phyloP scores from a whole-genome alignment of 2,797 vertebrate genomes.

The Eurystomus glaucurus region DNA sequence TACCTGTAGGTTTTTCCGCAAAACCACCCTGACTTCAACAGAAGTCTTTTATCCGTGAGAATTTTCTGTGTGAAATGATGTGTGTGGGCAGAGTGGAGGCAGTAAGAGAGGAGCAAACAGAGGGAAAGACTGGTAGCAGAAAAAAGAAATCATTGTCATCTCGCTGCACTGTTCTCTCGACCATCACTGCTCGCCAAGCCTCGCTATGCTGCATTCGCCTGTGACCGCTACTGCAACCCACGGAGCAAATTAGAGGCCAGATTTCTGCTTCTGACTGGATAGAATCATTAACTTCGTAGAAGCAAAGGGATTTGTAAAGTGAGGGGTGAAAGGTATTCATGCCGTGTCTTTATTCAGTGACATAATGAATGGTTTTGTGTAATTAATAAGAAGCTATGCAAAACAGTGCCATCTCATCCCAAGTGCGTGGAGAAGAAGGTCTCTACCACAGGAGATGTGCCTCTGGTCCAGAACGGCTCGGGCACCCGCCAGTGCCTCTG shows the following conservation, averaged over 20 bases:
- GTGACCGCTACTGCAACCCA: neutral
- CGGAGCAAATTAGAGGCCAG: neutral
- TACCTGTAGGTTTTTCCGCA: neutral
- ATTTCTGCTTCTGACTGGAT: neutral
- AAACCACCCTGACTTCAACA: neutral
- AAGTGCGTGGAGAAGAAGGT: accelerated
- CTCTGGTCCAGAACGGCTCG: neutral
- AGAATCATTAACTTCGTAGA: neutral
- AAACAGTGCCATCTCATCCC: neutral
- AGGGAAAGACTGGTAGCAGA: neutral
- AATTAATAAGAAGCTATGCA: neutral
- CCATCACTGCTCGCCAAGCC: neutral
- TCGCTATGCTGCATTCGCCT: accelerated
- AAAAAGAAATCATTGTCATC: neutral
- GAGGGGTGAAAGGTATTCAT: neutral
- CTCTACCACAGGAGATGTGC: neutral
- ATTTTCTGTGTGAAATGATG: neutral
- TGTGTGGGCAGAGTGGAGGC: neutral
- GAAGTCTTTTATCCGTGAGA: neutral
- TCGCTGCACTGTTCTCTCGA: neutral
- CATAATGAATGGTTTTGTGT: neutral
- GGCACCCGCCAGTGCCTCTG: neutral
- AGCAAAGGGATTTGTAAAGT: neutral
- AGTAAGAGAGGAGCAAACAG: neutral
- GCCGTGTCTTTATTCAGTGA: neutral